A percentile compares a stretch with the other conserved stretches of the same genome.
These are phyloP conservation scores for Coranthus polyacanthus DNA, from an alignment of 2,797 vertebrate genomes.

Conservation along the genomic window DNA sequence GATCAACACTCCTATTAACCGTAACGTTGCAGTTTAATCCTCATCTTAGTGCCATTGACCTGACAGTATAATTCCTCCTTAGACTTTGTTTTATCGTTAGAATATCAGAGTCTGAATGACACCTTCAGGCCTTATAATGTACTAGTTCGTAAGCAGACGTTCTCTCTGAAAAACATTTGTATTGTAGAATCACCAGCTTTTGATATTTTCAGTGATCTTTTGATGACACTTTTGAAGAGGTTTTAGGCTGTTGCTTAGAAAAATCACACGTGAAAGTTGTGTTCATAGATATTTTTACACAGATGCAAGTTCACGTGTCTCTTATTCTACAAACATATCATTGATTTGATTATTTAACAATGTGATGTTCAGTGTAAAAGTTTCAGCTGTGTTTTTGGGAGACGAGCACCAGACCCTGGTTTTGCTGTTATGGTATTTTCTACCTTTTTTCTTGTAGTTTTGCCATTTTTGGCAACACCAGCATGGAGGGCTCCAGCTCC, in stretches of 20 bases:
- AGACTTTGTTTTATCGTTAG: not conserved
- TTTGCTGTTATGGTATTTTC: not conserved
- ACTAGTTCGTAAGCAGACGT: no score
- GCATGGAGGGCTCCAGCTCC: no score
- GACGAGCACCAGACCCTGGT: not conserved
- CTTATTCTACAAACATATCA: not conserved
- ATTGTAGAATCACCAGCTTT: not conserved
- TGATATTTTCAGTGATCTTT: not conserved
- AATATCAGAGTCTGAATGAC: not conserved
- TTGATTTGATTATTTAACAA: not conserved
- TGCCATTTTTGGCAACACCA: not conserved
- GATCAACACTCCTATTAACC: conserved; percentile 30
- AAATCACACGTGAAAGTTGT: not conserved
- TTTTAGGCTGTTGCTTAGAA: not conserved
- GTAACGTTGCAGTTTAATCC: not conserved
- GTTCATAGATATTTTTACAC: not conserved
- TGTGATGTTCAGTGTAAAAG: not conserved
- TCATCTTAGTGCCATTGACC: conserved; percentile 5
- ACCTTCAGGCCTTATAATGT: no score
- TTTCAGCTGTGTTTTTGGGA: not conserved
- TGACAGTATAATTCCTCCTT: not conserved
- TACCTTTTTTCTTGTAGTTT: not conserved
- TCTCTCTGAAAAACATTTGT: not conserved
- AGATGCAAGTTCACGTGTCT: not conserved
- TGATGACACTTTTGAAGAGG: not conserved